A percentile compares a stretch with the other conserved stretches of the same genome.
phyloP scores from a whole-genome alignment of 1,140 invertebrate genomes.

The Hermatobates lingyangjiaoensis region DNA sequence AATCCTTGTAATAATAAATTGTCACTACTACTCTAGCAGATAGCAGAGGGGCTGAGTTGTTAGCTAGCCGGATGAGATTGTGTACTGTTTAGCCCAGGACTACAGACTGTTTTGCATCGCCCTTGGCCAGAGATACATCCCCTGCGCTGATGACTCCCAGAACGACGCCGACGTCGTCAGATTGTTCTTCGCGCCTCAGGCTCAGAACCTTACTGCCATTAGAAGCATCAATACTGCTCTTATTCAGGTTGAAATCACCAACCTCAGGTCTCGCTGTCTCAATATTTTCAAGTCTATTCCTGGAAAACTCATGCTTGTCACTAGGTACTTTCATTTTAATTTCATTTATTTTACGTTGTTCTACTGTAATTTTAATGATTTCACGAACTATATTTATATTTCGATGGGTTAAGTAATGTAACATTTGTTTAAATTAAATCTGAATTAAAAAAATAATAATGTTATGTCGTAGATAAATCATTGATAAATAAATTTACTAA shows the following conservation, averaged over 20 bases:
- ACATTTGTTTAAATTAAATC: too few relatives aligned
- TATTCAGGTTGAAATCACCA: slow-evolving; percentile 22
- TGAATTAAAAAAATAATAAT: too few relatives aligned
- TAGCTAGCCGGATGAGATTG: too few relatives aligned
- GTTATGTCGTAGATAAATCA: too few relatives aligned
- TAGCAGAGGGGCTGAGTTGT: too few relatives aligned
- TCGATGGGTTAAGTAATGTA: too few relatives aligned
- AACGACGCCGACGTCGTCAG: slow-evolving; percentile 16
- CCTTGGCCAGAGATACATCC: slow-evolving; percentile 22
- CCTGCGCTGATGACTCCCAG: slow-evolving; percentile 5
- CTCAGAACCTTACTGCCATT: slow-evolving; percentile 18
- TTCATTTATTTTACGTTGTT: neutral
- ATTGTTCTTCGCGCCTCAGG: slow-evolving; percentile 20
- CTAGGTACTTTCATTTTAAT: slow-evolving; percentile 23
- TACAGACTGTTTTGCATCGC: slow-evolving; percentile 26
- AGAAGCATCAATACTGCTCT: slow-evolving; percentile 21
- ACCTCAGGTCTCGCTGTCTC: slow-evolving; percentile 25
- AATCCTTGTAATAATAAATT: too few relatives aligned
- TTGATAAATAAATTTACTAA: too few relatives aligned
- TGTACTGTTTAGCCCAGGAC: slow-evolving; percentile 20
- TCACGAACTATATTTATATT: too few relatives aligned
- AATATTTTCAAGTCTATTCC: slow-evolving; percentile 27
- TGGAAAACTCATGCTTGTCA: slow-evolving; percentile 25
- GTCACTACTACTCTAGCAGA: too few relatives aligned
- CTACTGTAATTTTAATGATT: too few relatives aligned